Base-by-base conservation (phyloP, 2,797 vertebrate genomes). In the Macroramphosus scolopax region DNA sequence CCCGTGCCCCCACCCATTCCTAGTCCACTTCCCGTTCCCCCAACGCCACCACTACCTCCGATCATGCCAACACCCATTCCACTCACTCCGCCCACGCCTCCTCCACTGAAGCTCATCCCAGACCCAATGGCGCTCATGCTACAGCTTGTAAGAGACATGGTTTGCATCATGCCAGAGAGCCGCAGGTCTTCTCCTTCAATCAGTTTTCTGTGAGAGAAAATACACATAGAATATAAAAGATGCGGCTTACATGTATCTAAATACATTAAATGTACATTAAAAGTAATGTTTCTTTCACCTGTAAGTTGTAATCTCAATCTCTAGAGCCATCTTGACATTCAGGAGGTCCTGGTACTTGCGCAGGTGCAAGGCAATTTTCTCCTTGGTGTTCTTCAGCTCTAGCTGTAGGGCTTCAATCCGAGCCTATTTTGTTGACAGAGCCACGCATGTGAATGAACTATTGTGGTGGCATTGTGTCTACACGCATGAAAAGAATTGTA, bases 301-400 rank as follows among this genome's bases (percentile, higher is more conserved):
- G 84, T 91, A 91, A 34, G 91, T 91, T 32, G 88, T 88, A 31
- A 91, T 91, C 72, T 91, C 89, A 58, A 91, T 89, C 57, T 92
- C 90, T 28, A 92, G 75, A 47, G 87, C 72, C 90, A 92, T 92
- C 72, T 92, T 92, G 39, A 90, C 41, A 62, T 90, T 91, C 51
- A 91, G 76, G 25, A 91, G 87, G 4, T 91, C 88, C 79, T 91
- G 90, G 80, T 92, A 90, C 38, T 91, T 84, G 0, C 88, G 74
- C 66, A 91, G 84, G 60, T 89, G 90, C 42, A 89, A 55, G 0
- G 89, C 88, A 51, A 86, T 90, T 69, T 84, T 91, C 58, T 84
- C 85, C 65, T 91, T 91, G 26, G 74, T 86, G 52, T 85, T 70
- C 77, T 88, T 90, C 39, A 90, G 68, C 40, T 92, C 86, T 33